A percentile compares a stretch with the other conserved stretches of the same genome.
phyloP scores from a whole-genome alignment of 2,113 vertebrate genomes.

The Mustela lutreola region DNA sequence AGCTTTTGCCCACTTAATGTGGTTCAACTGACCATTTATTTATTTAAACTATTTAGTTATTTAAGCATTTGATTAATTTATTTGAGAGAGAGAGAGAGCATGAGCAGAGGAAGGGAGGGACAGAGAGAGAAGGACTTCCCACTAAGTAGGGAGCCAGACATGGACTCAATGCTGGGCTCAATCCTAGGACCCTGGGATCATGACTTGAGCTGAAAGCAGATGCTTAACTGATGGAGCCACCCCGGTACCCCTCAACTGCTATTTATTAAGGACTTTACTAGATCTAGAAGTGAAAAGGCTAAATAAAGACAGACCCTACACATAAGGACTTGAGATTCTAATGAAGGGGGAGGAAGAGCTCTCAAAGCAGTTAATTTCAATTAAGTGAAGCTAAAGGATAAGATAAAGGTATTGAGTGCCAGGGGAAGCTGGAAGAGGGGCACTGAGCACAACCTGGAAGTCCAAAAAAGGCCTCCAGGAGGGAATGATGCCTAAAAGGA shows the following conservation, averaged over 20 bases:
- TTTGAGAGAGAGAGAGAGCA: not conserved
- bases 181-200: not conserved
- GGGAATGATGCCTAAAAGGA: not conserved
- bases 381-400: not conserved
- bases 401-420: not conserved
- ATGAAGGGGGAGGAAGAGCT: not conserved
- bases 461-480: not conserved
- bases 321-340: constrained; percentile 24
- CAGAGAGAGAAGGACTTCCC: not conserved
- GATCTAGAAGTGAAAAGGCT: not conserved
- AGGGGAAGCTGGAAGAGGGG: not conserved
- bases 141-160: not conserved
- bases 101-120: not conserved
- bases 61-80: not conserved
- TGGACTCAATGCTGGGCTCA: not conserved
- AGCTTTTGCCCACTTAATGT: constrained; percentile 1
- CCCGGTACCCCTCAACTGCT: not conserved
- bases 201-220: not conserved
- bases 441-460: not conserved
- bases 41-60: not conserved
- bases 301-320: not conserved
- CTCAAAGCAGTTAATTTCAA: constrained; percentile 7
- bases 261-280: not conserved
- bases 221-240: not conserved
- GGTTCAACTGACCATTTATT: not conserved